These are phyloP conservation scores for Troides oblongomaculatus DNA, from an alignment of 2,888 invertebrate species.

Conservation along the genomic window DNA sequence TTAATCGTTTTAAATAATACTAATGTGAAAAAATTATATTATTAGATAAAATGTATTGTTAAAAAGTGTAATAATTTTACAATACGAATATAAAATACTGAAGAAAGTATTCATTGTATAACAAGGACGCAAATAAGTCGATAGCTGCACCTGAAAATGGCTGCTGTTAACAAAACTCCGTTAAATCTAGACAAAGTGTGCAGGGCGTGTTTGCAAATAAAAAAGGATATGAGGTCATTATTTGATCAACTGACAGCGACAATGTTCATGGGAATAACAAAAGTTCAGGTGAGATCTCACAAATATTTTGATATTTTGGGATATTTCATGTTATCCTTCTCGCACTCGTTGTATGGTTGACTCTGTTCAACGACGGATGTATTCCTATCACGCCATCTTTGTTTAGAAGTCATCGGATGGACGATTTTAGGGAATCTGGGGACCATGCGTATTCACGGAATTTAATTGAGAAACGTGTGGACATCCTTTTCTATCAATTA, in stretches of 20 bases:
- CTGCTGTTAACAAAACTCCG: conserved; percentile 58
- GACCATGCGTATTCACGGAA: conserved; percentile 57
- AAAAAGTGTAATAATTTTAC: not conserved
- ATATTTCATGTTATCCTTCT: conserved; percentile 66
- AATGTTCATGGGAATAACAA: conserved; percentile 83
- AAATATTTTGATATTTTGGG: conserved; percentile 61
- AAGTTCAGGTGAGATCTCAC: conserved; percentile 77
- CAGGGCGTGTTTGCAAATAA: conserved; percentile 81
- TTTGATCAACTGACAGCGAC: conserved; percentile 83
- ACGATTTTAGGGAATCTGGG: conserved; percentile 51
- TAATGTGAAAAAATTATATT: not conserved
- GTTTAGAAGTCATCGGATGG: conserved; percentile 64
- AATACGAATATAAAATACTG: not conserved
- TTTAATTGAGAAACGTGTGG: conserved; percentile 66
- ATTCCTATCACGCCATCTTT: conserved; percentile 72
- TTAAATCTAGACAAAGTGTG: conserved; percentile 81
- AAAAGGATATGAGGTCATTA: conserved; percentile 83
- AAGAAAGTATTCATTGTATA: conserved; percentile 41
- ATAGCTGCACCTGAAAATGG: conserved; percentile 70
- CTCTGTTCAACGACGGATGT: conserved; percentile 40
- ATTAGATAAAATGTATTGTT: not conserved
- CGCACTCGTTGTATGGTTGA: conserved; percentile 45
- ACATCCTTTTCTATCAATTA: conserved; percentile 57
- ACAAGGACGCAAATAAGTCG: conserved; percentile 65
- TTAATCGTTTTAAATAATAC: conserved; percentile 12